phyloP scores from a whole-genome alignment of 2,888 invertebrate genomes.

The Empis livida region DNA sequence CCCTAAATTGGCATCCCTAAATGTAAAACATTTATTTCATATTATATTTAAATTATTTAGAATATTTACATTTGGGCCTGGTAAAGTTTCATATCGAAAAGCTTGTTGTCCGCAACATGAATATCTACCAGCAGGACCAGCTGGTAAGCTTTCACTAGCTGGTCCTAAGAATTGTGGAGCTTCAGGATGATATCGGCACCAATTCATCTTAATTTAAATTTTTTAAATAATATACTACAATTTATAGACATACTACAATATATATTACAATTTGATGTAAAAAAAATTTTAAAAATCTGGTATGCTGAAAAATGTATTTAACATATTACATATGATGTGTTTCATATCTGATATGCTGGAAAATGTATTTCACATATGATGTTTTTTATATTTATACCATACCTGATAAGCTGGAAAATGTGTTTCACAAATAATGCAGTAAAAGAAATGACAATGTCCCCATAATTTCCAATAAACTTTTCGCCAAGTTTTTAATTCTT shows the following conservation, averaged over 20 bases:
- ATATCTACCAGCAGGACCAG: slow-evolving; percentile 61
- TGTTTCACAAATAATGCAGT: slow-evolving; percentile 65
- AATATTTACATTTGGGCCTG: slow-evolving; percentile 28
- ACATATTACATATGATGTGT: too few relatives aligned
- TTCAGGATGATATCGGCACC: slow-evolving; percentile 75
- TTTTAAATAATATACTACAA: background rate
- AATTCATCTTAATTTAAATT: slow-evolving; percentile 41
- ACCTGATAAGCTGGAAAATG: slow-evolving; percentile 61
- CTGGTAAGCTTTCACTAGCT: slow-evolving; percentile 40
- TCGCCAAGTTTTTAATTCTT: slow-evolving; percentile 74
- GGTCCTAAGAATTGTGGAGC: slow-evolving; percentile 61
- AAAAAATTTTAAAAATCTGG: slow-evolving; percentile 36
- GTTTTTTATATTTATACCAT: too few relatives aligned
- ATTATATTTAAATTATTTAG: background rate
- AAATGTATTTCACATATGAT: slow-evolving; percentile 64
- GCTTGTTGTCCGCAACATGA: slow-evolving; percentile 83
- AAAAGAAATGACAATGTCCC: slow-evolving; percentile 80
- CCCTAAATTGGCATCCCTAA: slow-evolving; percentile 61
- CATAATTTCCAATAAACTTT: slow-evolving; percentile 89
- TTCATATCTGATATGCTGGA: slow-evolving; percentile 49
- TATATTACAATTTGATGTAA: background rate
- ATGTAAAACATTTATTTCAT: background rate
- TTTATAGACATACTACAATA: too few relatives aligned
- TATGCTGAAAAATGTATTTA: too few relatives aligned
- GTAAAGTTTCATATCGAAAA: slow-evolving; percentile 40